Conservation (phyloP, 2,113 vertebrate species). For the Oreotrochilus melanogaster region DNA sequence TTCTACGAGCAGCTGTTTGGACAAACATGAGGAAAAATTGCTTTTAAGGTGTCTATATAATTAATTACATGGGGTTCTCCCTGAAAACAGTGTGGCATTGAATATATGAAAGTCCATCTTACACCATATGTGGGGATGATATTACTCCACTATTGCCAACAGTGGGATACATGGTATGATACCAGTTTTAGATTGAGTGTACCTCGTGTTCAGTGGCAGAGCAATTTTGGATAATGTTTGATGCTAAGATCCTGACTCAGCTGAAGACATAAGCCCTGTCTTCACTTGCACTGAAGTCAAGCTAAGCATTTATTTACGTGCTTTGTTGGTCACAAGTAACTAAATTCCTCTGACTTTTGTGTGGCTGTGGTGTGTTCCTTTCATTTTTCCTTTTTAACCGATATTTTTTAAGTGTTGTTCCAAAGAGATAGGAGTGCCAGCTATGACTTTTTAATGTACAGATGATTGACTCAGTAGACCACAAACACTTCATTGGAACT, state of each 20-base stretch:
- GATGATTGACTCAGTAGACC: slow-evolving; percentile 42
- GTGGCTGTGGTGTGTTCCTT: not conserved
- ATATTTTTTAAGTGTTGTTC: slow-evolving; percentile 21
- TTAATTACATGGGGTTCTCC: not conserved
- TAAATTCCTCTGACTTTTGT: not conserved
- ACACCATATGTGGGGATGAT: accelerated
- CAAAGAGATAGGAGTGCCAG: slow-evolving; percentile 25
- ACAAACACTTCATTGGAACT: slow-evolving; percentile 50
- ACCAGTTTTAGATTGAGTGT: not conserved
- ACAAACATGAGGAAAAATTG: not conserved
- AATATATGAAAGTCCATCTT: not conserved
- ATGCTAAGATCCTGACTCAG: not conserved
- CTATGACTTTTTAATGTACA: slow-evolving; percentile 37
- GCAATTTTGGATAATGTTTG: not conserved
- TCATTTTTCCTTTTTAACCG: slow-evolving; percentile 30
- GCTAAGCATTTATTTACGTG: not conserved
- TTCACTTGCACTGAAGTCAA: not conserved
- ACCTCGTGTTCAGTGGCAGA: not conserved
- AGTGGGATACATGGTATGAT: not conserved
- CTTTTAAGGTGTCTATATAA: not conserved
- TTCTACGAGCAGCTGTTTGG: not conserved
- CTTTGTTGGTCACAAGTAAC: slow-evolving; percentile 15
- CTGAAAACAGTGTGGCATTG: not conserved
- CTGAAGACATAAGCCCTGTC: not conserved
- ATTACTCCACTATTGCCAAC: not conserved